Conservation (phyloP, 1,140 invertebrate species). For the Megathymus violae region DNA sequence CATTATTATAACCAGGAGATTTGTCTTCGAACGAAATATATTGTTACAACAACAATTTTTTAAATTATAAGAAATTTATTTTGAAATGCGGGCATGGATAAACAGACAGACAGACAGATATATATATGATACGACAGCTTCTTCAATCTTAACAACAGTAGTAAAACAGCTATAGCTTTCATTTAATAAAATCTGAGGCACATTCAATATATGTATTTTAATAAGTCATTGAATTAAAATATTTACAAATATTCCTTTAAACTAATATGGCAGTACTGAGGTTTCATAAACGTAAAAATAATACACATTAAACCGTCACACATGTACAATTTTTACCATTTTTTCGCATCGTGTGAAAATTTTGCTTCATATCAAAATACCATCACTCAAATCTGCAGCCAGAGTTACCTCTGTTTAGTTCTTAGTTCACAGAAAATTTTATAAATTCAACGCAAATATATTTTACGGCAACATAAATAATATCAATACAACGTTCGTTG, state of each 20-base stretch:
- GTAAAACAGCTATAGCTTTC: conserved; percentile 51
- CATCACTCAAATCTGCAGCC: too few relatives aligned
- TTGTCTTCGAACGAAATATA: too few relatives aligned
- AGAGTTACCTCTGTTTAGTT: too few relatives aligned
- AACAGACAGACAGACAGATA: not conserved
- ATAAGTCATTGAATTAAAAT: conserved; percentile 48
- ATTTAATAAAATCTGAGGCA: conserved; percentile 74
- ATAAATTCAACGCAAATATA: conserved; percentile 14
- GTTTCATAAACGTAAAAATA: conserved; percentile 61
- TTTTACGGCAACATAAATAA: conserved; percentile 33
- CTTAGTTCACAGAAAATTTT: conserved; percentile 9
- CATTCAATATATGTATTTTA: conserved; percentile 76
- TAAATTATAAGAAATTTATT: not conserved
- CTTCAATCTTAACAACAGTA: conserved; percentile 49
- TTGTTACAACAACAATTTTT: too few relatives aligned
- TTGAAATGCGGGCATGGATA: not conserved
- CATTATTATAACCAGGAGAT: too few relatives aligned
- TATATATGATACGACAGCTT: not conserved
- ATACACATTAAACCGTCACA: conserved; percentile 32
- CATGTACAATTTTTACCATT: conserved; percentile 20
- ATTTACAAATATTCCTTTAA: conserved; percentile 68
- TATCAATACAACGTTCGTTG: conserved; percentile 41
- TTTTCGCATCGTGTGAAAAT: conserved; percentile 2
- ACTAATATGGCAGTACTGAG: conserved; percentile 79
- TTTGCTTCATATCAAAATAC: conserved; percentile 2